Conservation (phyloP, 2,113 vertebrate genomes). For the Galeopterus variegatus region DNA sequence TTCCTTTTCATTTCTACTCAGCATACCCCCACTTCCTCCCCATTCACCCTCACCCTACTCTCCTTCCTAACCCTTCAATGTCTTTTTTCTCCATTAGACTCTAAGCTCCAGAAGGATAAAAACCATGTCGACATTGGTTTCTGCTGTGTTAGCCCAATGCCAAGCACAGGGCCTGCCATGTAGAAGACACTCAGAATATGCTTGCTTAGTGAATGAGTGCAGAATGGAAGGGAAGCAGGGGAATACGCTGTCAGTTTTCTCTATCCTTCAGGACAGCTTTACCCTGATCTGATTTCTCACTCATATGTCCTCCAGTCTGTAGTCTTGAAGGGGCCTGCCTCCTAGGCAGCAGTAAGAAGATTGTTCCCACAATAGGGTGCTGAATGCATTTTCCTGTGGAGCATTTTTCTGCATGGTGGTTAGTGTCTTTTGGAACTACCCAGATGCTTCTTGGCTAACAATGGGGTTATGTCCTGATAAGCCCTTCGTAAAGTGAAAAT, state of each 20-base stretch:
- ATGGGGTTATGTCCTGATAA: too few relatives aligned
- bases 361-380: not conserved
- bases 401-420: not conserved
- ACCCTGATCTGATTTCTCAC: not conserved
- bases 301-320: not conserved
- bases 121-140: not conserved
- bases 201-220: not conserved
- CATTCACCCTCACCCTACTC: not conserved
- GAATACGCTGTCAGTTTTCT: not conserved
- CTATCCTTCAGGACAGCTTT: not conserved
- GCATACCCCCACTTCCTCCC: fast-evolving
- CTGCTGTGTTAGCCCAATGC: not conserved
- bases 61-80: not conserved
- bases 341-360: not conserved
- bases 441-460: too few relatives aligned
- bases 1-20: not conserved
- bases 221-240: not conserved
- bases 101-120: not conserved
- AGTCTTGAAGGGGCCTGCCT: not conserved
- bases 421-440: not conserved
- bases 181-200: not conserved
- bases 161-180: not conserved
- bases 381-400: not conserved
- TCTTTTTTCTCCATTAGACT: not conserved
- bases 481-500: too few relatives aligned